These are phyloP conservation scores for Peromyscus maniculatus DNA, from an alignment of 2,113 vertebrate species.

Conservation along the genomic window DNA sequence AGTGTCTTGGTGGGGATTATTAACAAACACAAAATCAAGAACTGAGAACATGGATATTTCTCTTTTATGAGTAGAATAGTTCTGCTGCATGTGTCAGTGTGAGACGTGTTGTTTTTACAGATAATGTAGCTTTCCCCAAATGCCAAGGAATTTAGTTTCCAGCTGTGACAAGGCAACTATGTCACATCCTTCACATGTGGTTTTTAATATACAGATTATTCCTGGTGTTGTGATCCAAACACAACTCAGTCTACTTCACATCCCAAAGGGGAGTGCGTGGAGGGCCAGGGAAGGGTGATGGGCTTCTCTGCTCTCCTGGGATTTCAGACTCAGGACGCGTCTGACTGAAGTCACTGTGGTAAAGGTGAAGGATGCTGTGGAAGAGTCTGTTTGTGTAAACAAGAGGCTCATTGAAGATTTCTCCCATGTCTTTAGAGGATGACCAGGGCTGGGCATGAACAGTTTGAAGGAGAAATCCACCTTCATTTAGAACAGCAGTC, in stretches of 20 bases:
- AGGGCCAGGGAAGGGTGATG: constrained; percentile 45
- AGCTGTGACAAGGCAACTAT: not conserved
- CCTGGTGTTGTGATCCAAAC: constrained; percentile 6
- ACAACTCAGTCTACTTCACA: constrained; percentile 60
- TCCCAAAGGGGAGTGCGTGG: constrained; percentile 70
- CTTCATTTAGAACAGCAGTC: rapidly evolving
- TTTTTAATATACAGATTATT: constrained; percentile 69
- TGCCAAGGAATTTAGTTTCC: rapidly evolving
- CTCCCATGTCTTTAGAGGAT: not conserved
- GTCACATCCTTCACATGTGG: constrained; percentile 15
- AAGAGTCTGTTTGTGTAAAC: rapidly evolving
- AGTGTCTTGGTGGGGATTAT: not conserved
- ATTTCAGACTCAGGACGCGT: rapidly evolving
- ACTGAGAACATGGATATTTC: not conserved
- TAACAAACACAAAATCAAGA: not conserved
- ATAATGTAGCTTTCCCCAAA: not conserved
- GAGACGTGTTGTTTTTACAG: not conserved
- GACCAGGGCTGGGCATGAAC: rapidly evolving
- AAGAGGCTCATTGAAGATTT: not conserved
- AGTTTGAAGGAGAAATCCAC: rapidly evolving
- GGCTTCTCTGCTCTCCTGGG: constrained; percentile 54
- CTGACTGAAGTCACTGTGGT: rapidly evolving
- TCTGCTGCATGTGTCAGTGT: not conserved
- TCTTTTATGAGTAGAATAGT: not conserved
- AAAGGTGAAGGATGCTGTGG: rapidly evolving